A percentile compares a stretch with the other conserved stretches of the same genome.
These are phyloP conservation scores for Lichenostomus cassidix DNA, from an alignment of 2,113 vertebrate genomes.

Conservation along the genomic window DNA sequence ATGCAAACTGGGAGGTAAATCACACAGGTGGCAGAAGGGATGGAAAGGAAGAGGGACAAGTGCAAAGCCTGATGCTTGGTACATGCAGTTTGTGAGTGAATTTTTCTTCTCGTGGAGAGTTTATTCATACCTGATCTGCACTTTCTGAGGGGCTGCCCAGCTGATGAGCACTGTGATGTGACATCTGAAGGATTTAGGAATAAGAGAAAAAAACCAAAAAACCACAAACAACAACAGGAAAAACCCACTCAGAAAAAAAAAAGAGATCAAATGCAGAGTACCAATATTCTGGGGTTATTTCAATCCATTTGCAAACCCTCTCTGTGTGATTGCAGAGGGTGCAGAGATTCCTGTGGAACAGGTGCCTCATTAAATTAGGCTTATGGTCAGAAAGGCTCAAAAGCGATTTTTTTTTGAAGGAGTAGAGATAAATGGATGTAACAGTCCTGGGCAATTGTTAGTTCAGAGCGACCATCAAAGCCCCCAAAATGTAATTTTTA, in stretches of 20 bases:
- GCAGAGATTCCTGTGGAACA: background rate
- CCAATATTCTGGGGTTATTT: background rate
- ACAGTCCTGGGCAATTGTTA: slow-evolving; percentile 32
- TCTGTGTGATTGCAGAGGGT: background rate
- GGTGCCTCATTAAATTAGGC: slow-evolving; percentile 46
- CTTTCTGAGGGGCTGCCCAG: background rate
- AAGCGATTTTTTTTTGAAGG: background rate
- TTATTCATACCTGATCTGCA: background rate
- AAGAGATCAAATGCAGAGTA: background rate
- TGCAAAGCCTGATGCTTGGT: background rate
- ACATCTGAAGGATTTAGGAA: background rate
- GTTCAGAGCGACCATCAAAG: slow-evolving; percentile 62
- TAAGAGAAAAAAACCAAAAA: background rate
- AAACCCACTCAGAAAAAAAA: background rate
- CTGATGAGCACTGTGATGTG: background rate
- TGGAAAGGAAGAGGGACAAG: background rate
- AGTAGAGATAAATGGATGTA: slow-evolving; percentile 27
- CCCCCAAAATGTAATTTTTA: slow-evolving; percentile 42
- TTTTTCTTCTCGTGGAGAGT: background rate
- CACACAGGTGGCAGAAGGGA: background rate
- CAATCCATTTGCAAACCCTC: background rate
- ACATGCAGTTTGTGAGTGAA: background rate
- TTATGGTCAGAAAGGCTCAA: background rate
- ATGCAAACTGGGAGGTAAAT: background rate
- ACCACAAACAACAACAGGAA: background rate